Base-by-base conservation (phyloP, 2,888 invertebrate genomes). In the Priocnemis perturbator region DNA sequence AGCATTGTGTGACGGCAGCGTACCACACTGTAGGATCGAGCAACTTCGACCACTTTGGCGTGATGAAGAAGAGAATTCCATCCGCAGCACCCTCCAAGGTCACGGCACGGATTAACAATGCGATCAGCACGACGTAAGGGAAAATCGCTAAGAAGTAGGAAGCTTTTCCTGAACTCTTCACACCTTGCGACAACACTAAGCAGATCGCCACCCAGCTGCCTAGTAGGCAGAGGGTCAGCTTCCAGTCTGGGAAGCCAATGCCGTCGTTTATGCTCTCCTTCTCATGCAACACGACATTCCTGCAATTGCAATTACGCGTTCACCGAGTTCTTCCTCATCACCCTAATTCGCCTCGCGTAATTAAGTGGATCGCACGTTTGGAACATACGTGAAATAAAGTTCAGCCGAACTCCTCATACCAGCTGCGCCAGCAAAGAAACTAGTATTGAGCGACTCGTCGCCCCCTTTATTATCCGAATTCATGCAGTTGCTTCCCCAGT, bases 91-190 rank as follows among this genome's bases (percentile, higher is more conserved):
- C 94, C 0, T 91, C 91, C 55, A 93, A 84, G 0, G 93, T 93
- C 0, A 91, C 90, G 0, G 94, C 92, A 58, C 93, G 89, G 57
- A 93, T 87, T 1, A 94, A 89, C 30, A 94, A 86, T 0, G 91
- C 89, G 47, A 92, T 78, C 87, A 94, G 90, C 50, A 94, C 90
- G 4, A 91, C 83, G 79, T 93, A 93, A 0, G 94, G 94, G 79
- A 93, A 93, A 4, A 94, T 86, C 0, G 95, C 94, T 0, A 95
- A 91, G 77, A 95, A 93, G 82, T 95, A 95, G 2, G 95, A 93
- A 0, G 92, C 92, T 84, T 92, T 93, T 45, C 93, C 93, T 0
- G 92, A 91, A 76, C 92, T 92, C 78, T 91, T 90, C 0, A 93
- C 90, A 2, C 93, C 93, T 67, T 90, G 90, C 1, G 90, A 89